Conservation (phyloP, 1,140 invertebrate genomes). For the Drosophila littoralis region DNA sequence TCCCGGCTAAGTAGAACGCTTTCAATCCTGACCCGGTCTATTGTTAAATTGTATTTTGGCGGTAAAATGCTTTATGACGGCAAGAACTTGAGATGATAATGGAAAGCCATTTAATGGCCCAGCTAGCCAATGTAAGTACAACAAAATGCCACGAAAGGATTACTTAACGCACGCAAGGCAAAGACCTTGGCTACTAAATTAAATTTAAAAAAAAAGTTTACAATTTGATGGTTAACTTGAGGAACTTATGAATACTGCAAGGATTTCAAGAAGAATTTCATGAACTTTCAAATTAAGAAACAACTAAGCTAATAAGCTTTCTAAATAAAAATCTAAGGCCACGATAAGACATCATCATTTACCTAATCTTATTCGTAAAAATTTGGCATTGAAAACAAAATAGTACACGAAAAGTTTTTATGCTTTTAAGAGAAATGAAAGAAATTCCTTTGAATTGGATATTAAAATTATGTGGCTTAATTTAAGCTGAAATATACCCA, state of each 20-base stretch:
- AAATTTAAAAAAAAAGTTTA: background rate
- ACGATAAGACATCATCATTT: no score
- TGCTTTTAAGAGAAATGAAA: no score
- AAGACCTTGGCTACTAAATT: slow-evolving; percentile 1
- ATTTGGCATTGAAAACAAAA: no score
- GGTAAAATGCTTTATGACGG: slow-evolving; percentile 53
- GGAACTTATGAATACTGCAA: no score
- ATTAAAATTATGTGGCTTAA: no score
- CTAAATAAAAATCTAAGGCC: no score
- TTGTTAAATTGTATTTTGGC: slow-evolving; percentile 49
- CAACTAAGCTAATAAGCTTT: no score
- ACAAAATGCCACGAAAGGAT: slow-evolving; percentile 27
- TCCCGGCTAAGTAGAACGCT: slow-evolving; percentile 18
- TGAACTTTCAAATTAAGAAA: background rate
- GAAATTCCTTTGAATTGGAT: no score
- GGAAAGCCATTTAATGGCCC: slow-evolving; percentile 45
- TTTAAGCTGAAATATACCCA: no score
- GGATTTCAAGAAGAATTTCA: background rate
- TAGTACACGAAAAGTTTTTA: no score
- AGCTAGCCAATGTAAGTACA: slow-evolving; percentile 33
- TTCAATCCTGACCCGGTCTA: slow-evolving; percentile 33
- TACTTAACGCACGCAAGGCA: slow-evolving; percentile 26
- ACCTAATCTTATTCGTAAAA: no score
- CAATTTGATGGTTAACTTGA: background rate
- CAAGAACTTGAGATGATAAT: slow-evolving; percentile 55